Percentiles rank a stretch among this genome's conserved stretches.
phyloP scores from a whole-genome alignment of 1,140 invertebrate species.

The Magallana angulata region DNA sequence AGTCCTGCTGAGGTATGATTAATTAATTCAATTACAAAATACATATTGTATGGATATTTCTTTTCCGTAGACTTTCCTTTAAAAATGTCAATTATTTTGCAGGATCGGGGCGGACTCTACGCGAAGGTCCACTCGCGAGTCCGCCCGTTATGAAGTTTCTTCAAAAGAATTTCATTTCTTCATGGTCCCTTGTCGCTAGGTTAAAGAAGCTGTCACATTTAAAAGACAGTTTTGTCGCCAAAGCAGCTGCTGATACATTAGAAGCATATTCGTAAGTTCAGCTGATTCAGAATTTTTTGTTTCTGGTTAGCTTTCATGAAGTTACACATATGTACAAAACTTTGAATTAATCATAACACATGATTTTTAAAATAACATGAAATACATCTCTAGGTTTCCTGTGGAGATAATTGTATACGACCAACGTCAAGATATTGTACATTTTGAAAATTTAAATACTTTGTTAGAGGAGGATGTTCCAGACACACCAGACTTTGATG shows the following conservation, averaged over 20 bases:
- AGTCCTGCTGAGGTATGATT: conserved; percentile 43
- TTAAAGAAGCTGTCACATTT: conserved; percentile 3
- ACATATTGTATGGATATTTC: not conserved
- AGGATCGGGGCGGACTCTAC: conserved; percentile 47
- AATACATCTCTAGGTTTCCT: conserved; percentile 1
- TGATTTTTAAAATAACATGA: too few species aligned
- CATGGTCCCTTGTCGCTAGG: conserved; percentile 34
- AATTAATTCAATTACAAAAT: not conserved
- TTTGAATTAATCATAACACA: too few species aligned
- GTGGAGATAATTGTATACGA: conserved; percentile 41
- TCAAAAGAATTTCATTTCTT: conserved; percentile 25
- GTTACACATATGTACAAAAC: too few species aligned
- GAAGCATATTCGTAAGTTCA: conserved; percentile 36
- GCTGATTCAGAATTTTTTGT: not conserved
- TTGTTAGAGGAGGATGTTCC: conserved; percentile 22
- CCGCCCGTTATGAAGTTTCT: conserved; percentile 44
- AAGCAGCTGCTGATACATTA: not conserved
- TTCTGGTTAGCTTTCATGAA: too few species aligned
- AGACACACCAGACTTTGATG: not conserved
- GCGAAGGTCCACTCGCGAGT: conserved; percentile 47
- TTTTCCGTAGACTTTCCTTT: not conserved
- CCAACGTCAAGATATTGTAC: conserved; percentile 1
- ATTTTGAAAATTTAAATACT: conserved; percentile 42
- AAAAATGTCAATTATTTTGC: conserved; percentile 3
- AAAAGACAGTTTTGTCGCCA: not conserved